phyloP scores from a whole-genome alignment of 2,113 vertebrate genomes.

The Myiozetetes cayanensis region DNA sequence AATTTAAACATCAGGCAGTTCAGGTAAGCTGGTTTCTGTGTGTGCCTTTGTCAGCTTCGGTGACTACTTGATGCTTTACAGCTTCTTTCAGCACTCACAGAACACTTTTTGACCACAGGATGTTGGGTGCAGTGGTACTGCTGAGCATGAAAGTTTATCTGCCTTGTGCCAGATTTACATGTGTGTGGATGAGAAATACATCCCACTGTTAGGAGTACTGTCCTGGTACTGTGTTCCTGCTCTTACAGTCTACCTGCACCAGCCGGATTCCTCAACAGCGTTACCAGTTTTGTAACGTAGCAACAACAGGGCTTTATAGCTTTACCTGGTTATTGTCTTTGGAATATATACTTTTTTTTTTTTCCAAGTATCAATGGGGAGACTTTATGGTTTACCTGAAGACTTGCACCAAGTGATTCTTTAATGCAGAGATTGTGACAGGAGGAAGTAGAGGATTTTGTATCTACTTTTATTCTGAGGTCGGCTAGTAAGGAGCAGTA shows the following conservation, averaged over 20 bases:
- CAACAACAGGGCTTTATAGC: not conserved
- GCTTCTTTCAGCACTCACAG: not conserved
- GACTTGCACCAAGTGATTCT: not conserved
- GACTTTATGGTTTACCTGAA: not conserved
- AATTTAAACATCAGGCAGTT: not conserved
- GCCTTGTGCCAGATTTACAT: not conserved
- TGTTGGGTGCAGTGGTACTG: not conserved
- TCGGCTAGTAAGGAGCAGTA: not conserved
- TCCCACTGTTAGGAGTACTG: fast-evolving
- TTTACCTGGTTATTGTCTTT: not conserved
- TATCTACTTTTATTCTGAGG: not conserved
- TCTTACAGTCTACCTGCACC: not conserved
- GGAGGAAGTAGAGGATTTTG: not conserved
- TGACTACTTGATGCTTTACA: not conserved
- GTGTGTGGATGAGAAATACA: not conserved
- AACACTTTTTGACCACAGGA: not conserved
- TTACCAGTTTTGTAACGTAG: not conserved
- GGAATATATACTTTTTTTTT: not conserved
- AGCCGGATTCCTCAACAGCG: not conserved
- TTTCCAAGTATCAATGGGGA: not conserved
- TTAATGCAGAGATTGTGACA: not conserved
- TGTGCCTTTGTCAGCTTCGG: not conserved
- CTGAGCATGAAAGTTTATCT: not conserved
- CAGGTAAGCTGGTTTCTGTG: not conserved
- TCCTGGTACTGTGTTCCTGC: not conserved